phyloP scores from a whole-genome alignment of 2,888 invertebrate genomes.

The Ichneumon xanthorius region DNA sequence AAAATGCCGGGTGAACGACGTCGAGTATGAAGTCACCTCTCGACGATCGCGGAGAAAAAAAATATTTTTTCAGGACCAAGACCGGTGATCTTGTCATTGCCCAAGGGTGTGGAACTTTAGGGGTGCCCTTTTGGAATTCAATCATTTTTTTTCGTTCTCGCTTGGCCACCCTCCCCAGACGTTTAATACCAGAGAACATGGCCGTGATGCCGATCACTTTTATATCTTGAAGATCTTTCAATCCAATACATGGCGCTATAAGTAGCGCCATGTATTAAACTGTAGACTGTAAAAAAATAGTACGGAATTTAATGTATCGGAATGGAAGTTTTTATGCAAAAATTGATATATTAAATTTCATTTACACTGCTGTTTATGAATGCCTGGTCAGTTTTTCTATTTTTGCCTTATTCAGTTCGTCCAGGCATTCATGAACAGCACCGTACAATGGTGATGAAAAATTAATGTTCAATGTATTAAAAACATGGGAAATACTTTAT shows the following conservation, averaged over 20 bases:
- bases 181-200: not conserved
- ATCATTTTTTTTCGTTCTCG: slow-evolving; percentile 17
- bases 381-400: too few relatives aligned
- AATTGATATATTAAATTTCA: too few relatives aligned
- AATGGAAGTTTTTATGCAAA: too few relatives aligned
- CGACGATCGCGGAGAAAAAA: slow-evolving; percentile 55
- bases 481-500: too few relatives aligned
- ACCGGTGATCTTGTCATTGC: slow-evolving; percentile 38
- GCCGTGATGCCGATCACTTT: not conserved
- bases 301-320: too few relatives aligned
- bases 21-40: slow-evolving; percentile 46
- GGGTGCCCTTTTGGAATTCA: slow-evolving; percentile 14
- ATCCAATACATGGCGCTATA: not conserved
- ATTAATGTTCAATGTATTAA: too few relatives aligned
- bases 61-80: slow-evolving; percentile 63
- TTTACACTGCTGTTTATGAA: too few relatives aligned
- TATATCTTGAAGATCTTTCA: not conserved
- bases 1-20: slow-evolving; percentile 48
- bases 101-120: slow-evolving; percentile 34
- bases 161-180: slow-evolving; percentile 22
- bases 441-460: too few relatives aligned
- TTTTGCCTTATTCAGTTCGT: too few relatives aligned
- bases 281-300: too few relatives aligned
- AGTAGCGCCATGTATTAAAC: too few relatives aligned
- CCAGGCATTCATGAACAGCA: too few relatives aligned